phyloP scores from a whole-genome alignment of 2,888 invertebrate genomes.

The Phania funesta region DNA sequence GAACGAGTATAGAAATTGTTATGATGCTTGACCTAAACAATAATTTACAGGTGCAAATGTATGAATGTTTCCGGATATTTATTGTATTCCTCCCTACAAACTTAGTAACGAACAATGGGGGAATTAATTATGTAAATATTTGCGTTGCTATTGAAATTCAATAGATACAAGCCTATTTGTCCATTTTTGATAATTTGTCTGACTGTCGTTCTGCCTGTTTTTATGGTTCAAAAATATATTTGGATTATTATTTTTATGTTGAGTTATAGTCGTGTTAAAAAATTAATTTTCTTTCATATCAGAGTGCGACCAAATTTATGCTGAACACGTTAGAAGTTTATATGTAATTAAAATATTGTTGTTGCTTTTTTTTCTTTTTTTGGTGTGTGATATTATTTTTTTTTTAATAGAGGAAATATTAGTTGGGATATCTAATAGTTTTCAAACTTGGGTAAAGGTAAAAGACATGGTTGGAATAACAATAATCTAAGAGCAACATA shows the following conservation, averaged over 20 bases:
- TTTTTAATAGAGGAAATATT: not conserved
- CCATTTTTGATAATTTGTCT: not conserved
- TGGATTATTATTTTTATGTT: conserved; percentile 16
- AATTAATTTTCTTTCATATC: conserved; percentile 46
- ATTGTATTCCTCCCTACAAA: not conserved
- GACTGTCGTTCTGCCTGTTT: not conserved
- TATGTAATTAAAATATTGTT: conserved; percentile 1
- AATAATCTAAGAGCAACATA: no score
- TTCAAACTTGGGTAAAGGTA: no score
- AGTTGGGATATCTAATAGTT: not conserved
- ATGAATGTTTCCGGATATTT: conserved; percentile 66
- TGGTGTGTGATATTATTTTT: not conserved
- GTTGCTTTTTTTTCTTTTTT: not conserved
- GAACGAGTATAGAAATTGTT: conserved; percentile 16
- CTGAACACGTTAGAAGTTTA: conserved; percentile 25
- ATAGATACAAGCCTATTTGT: not conserved
- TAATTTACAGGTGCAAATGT: conserved; percentile 69
- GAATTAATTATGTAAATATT: not conserved
- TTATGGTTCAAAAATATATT: not conserved
- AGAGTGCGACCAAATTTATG: conserved; percentile 35
- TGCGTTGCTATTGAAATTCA: conserved; percentile 6
- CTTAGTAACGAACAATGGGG: not conserved
- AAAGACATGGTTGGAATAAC: no score
- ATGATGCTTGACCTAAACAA: conserved; percentile 52
- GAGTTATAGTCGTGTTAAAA: conserved; percentile 31